Conservation (phyloP, 2,888 invertebrate species). For the Notodonta dromedarius region DNA sequence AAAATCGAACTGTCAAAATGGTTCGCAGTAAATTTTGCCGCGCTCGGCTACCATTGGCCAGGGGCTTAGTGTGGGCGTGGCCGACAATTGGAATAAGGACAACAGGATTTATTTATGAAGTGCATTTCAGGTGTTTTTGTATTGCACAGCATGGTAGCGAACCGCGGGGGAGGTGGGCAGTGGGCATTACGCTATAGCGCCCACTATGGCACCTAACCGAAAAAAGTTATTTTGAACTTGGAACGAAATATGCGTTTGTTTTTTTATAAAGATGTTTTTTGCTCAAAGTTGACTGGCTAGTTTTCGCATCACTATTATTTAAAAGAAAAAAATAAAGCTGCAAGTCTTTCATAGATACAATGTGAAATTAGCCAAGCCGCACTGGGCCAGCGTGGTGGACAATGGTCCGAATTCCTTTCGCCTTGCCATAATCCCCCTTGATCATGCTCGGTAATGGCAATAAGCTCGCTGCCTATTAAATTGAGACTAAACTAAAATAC, state of each 20-base stretch:
- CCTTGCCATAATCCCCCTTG: too few species aligned
- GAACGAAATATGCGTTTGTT: neutral
- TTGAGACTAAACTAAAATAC: too few species aligned
- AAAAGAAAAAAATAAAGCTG: too few species aligned
- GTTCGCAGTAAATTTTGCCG: constrained; percentile 77
- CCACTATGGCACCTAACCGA: neutral
- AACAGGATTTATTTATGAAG: constrained; percentile 77
- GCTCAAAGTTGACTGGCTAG: too few species aligned
- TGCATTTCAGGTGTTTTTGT: constrained; percentile 69
- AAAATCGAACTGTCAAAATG: constrained; percentile 82
- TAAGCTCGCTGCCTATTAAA: too few species aligned
- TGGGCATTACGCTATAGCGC: neutral
- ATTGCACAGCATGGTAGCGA: neutral
- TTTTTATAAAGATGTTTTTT: neutral
- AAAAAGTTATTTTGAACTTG: neutral
- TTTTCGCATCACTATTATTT: too few species aligned
- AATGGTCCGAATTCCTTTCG: too few species aligned
- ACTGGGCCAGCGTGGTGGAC: too few species aligned
- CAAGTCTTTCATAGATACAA: too few species aligned
- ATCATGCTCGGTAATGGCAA: too few species aligned
- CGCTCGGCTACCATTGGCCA: constrained; percentile 64
- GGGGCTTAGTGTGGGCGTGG: constrained; percentile 63
- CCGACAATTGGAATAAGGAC: constrained; percentile 63
- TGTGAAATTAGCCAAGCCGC: too few species aligned
- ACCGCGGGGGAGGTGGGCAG: neutral